Evolutionary conservation across 1,140 invertebrate species (phyloP).

Genomic region (Harpegnathos saltator): DNA sequence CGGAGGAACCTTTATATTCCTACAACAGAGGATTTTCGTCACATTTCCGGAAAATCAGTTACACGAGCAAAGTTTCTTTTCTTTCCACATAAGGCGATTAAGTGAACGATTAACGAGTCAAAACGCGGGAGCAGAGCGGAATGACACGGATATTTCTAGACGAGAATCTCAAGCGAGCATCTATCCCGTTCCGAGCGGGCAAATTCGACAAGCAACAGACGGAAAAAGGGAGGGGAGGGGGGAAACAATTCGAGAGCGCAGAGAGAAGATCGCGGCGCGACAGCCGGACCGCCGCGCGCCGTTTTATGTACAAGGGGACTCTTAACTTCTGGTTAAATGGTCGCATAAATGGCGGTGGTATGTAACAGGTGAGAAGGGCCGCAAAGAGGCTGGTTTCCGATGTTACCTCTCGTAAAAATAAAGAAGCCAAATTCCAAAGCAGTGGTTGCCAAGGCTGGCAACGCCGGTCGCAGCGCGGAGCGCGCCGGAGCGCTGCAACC

Average conservation of each 20-base stretch:
- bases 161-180: neutral
- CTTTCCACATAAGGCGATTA: too few species aligned
- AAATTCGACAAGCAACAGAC: conserved; percentile 4
- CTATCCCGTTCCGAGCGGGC: neutral
- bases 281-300: neutral
- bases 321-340: conserved; percentile 73
- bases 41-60: too few species aligned
- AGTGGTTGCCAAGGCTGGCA: conserved; percentile 75
- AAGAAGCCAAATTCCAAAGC: conserved; percentile 81
- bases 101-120: too few species aligned
- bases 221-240: neutral
- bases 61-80: too few species aligned
- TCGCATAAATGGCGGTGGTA: conserved; percentile 70
- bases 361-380: conserved; percentile 79
- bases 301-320: conserved; percentile 64
- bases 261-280: neutral
- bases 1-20: too few species aligned
- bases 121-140: too few species aligned
- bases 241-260: conserved; percentile 38
- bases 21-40: too few species aligned
- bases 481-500: conserved; percentile 7
- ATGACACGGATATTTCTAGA: too few species aligned
- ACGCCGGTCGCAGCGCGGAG: too few species aligned
- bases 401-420: conserved; percentile 79
- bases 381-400: conserved; percentile 73